Evolutionary conservation across 2,113 vertebrate genomes (phyloP), one percentile per base, ranked within the genome.

Genomic region (Corythornis madagascariensis): DNA sequence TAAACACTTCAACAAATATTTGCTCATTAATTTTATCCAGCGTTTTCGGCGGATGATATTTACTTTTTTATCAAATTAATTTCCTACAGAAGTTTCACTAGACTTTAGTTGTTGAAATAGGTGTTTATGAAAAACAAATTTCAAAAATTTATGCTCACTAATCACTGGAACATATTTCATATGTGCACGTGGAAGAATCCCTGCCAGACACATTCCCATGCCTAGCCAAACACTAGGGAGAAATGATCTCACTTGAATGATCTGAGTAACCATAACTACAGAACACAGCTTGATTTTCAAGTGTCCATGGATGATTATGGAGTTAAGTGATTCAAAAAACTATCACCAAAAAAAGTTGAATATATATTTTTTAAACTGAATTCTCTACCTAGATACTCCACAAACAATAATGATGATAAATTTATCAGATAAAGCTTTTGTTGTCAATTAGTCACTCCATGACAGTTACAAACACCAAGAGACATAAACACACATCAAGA

Each of bases 181-280:
- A 13, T n/a, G 3, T 55, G 18, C 29, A 45, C 0, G 0, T 87
- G 35, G n/a, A 43, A 82, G 14, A 65, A 20, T 21, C 6, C 3
- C 65, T 87, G 77, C 53, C 83, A 88, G 47, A 22, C 14, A 35
- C 4, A 0, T 69, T 84, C 19, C 50, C 21, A 10, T 82, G 45
- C 15, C n/a, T 55, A 84, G 50, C 8, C 33, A 87, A 94, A 82
- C 31, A 83, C 21, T 31, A 63, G 38, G 74, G 25, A 13, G 24
- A 88, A 90, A 74, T 24, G 7, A 63, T 74, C 45, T 21, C 43
- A 71, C 48, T 38, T 82, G 45, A 63, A 13, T 70, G 42, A 85
- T 59, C 71, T 67, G 40, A 69, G 43, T 69, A 92, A 63, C 52
- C 43, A 22, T n/a, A 52, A 66, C 71, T 66, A 52, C 50, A 83